Conservation (phyloP, 92 coral and sea anemone genomes). For the Micromussa lordhowensis region DNA sequence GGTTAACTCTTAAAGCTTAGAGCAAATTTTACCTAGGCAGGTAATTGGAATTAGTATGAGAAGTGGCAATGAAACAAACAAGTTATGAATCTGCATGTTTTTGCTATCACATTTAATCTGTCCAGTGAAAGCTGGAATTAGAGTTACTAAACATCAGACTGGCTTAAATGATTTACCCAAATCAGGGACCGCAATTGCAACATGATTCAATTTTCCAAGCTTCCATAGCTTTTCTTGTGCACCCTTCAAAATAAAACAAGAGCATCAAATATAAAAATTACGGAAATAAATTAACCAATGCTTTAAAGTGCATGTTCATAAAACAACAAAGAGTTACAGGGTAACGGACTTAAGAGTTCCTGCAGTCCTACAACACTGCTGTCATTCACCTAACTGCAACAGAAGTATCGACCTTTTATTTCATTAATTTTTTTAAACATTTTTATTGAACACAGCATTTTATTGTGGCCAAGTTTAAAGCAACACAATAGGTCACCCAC, state of each 20-base stretch:
- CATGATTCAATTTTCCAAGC: conserved; percentile 95
- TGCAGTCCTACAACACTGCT: too few species aligned
- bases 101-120: background rate
- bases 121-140: background rate
- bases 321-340: background rate
- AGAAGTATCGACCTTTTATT: too few species aligned
- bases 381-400: too few species aligned
- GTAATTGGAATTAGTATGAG: too few species aligned
- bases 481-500: too few species aligned
- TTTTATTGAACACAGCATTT: too few species aligned
- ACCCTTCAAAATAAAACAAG: conserved; percentile 54
- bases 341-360: background rate
- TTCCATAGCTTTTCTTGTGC: conserved; percentile 82
- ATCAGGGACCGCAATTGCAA: conserved; percentile 98
- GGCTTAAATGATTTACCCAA: conserved; percentile 59
- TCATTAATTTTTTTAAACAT: too few species aligned
- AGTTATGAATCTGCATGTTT: background rate
- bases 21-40: too few species aligned
- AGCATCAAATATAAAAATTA: too few species aligned
- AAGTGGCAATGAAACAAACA: background rate
- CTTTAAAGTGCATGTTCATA: background rate
- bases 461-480: too few species aligned
- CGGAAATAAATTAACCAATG: background rate
- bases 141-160: background rate
- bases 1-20: too few species aligned